Evolutionary conservation across 2,888 invertebrate species (phyloP).

Genomic region (Rhingia campestris): DNA sequence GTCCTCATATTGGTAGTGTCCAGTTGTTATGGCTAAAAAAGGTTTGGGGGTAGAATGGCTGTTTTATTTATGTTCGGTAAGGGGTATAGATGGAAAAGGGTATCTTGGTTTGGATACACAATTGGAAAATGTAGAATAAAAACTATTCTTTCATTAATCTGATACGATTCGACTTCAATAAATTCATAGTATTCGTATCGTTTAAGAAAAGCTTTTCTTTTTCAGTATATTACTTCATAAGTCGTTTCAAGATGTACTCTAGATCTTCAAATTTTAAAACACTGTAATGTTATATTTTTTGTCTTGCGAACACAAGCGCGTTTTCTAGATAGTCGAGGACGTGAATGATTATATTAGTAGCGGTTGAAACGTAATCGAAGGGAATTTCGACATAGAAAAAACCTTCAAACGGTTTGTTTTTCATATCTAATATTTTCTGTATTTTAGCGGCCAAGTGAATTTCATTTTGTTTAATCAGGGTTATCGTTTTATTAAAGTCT

Average conservation of each 20-base stretch:
- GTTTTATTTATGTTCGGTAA: conserved; percentile 30
- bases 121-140: conserved; percentile 25
- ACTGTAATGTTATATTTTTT: conserved; percentile 31
- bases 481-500: no score
- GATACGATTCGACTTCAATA: conserved; percentile 28
- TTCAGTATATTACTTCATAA: background rate
- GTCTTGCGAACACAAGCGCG: conserved; percentile 37
- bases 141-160: conserved; percentile 37
- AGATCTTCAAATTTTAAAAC: conserved; percentile 36
- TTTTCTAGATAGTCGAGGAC: conserved; percentile 34
- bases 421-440: conserved; percentile 22
- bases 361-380: conserved; percentile 22
- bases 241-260: conserved; percentile 27
- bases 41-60: conserved; percentile 14
- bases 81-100: conserved; percentile 23
- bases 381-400: conserved; percentile 31
- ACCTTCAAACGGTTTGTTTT: conserved; percentile 18
- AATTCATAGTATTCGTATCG: conserved; percentile 22
- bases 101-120: conserved; percentile 17
- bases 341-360: conserved; percentile 21
- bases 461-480: conserved; percentile 34
- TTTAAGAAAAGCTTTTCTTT: conserved; percentile 24
- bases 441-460: conserved; percentile 27
- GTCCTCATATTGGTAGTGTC: no score
- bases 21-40: conserved; percentile 21